Evolutionary conservation across 2,888 invertebrate species (phyloP), one percentile per base, ranked within the genome.

Genomic region (Notodonta ziczac): DNA sequence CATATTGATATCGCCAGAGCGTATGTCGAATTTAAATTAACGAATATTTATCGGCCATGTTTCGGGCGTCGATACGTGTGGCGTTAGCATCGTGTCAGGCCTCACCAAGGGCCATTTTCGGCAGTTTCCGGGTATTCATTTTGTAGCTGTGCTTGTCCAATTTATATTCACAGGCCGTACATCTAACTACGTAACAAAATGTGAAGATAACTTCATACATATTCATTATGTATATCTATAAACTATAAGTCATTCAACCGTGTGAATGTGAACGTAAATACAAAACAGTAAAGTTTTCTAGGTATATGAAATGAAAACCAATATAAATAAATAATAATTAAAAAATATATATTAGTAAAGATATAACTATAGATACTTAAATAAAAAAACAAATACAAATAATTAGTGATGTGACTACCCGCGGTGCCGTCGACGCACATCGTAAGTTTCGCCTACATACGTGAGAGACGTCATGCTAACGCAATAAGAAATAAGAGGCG

Each of bases 1-100:
- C 83, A 87, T 80, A 73, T 73, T 69, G 72, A 80, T 85, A 86
- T 87, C 78, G 81, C 76, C 80, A 80, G 81, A 80, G 82, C 81
- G 88, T 88, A 81, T 82, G 81, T 85, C 83, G 86, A 88, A 88
- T 91, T 86, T 85, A 87, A 90, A 91, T 91, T 86, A 88, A 86
- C 82, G 80, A 84, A 87, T 83, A 90, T 90, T 88, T 90, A 90
- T 87, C 66, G 80, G 77, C 73, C 70, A 74, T 84, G 85, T 86
- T 87, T 86, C 75, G 86, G 82, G 81, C 81, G 81, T 81, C 78
- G 78, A 81, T 84, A 83, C 81, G 84, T 83, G 80, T 83, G 80
- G 80, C 78, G 72, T 77, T 78, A 70, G 75, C 77, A 60, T 74
- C 75, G 72, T 73, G 66, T 69, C 66, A 73, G 76, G 73, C 79